phyloP scores from a whole-genome alignment of 1,140 invertebrate genomes.

The Plodia interpunctella region DNA sequence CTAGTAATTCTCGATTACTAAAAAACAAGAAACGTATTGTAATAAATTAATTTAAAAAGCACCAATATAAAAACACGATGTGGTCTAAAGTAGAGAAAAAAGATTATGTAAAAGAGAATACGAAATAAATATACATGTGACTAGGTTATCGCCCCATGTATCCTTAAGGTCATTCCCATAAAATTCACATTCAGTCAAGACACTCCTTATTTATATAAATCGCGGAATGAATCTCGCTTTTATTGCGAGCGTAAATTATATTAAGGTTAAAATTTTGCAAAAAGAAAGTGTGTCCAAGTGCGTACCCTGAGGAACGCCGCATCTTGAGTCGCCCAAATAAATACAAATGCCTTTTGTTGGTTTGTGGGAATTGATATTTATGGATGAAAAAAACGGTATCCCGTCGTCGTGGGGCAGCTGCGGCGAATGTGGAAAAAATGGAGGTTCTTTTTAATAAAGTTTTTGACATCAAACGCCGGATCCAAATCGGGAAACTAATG shows the following conservation, averaged over 20 bases:
- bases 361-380: constrained; percentile 69
- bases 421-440: constrained; percentile 34
- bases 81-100: too few species aligned
- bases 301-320: constrained; percentile 33
- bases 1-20: too few species aligned
- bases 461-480: constrained; percentile 21
- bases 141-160: not conserved
- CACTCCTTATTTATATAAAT: constrained; percentile 2
- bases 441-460: constrained; percentile 25
- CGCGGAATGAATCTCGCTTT: not conserved
- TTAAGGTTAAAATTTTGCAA: constrained; percentile 33
- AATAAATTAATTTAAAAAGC: too few species aligned
- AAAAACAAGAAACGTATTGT: too few species aligned
- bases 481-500: constrained; percentile 15
- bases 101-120: not conserved
- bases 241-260: constrained; percentile 6
- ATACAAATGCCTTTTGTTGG: constrained; percentile 63
- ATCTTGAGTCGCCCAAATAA: constrained; percentile 54
- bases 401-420: constrained; percentile 55
- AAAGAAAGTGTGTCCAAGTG: constrained; percentile 29
- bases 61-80: too few species aligned
- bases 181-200: constrained; percentile 5
- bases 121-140: not conserved
- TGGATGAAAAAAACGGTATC: constrained; percentile 56
- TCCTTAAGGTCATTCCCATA: not conserved